Percentiles rank a stretch among this genome's conserved stretches.
These are phyloP conservation scores for Silurus meridionalis DNA, from an alignment of 2,113 vertebrate genomes.

Conservation along the genomic window DNA sequence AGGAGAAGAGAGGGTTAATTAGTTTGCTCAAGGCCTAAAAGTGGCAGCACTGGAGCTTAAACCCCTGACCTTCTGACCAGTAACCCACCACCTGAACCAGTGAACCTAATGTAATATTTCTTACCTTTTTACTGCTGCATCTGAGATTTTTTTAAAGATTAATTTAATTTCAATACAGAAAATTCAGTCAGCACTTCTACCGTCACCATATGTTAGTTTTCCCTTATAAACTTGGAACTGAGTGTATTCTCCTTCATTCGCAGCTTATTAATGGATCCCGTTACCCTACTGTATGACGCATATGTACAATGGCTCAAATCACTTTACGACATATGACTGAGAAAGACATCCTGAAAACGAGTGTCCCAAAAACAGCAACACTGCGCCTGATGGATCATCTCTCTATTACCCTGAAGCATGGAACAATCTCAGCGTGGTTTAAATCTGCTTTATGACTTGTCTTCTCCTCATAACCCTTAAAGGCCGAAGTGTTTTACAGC, in stretches of 20 bases:
- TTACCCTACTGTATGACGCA: not conserved
- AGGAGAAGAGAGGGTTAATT: no score
- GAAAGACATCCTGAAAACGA: not conserved
- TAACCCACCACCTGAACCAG: no score
- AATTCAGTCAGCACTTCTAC: not conserved
- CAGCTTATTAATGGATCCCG: not conserved
- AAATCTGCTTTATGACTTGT: constrained; percentile 5
- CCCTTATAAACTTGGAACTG: not conserved
- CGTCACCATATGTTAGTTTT: not conserved
- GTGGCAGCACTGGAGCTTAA: no score
- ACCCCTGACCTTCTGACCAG: no score
- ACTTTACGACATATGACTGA: not conserved
- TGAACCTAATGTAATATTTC: no score
- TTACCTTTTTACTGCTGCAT: not conserved
- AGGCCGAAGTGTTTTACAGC: constrained; percentile 19
- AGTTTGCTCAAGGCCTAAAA: no score
- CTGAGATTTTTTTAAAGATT: not conserved
- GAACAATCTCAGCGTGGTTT: not conserved
- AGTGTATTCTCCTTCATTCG: not conserved
- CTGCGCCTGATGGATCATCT: not conserved
- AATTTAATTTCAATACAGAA: not conserved
- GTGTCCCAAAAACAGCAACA: not conserved
- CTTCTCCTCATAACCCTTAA: constrained; percentile 17
- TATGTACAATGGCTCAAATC: not conserved
- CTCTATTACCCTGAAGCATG: not conserved